Base-by-base conservation (phyloP, 2,113 vertebrate genomes). In the Dicerorhinus sumatrensis region DNA sequence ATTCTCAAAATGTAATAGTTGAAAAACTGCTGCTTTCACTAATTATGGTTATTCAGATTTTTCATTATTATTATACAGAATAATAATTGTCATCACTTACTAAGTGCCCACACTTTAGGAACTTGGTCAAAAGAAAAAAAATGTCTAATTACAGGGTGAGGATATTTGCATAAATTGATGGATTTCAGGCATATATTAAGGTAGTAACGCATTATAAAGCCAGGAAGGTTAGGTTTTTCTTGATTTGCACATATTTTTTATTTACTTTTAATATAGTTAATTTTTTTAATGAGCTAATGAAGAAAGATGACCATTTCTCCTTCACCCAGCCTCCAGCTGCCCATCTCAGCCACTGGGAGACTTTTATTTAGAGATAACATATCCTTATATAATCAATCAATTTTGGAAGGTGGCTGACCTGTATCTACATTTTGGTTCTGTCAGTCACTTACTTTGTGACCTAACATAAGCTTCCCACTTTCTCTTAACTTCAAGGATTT, bases 1-100 rank as follows among this genome's bases (percentile, higher is more conserved):
- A 95, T 77, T 96, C 73, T 94, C 92, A 93, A 97, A 96, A 95
- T 67, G 85, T 89, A 75, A 79, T 69, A 51, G 56, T 21, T 86
- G 56, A 97, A 96, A 97, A 96, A 89, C 39, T 86, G 42, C 60
- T 91, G 82, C 75, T 96, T 91, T 97, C 39, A 87, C 89, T 98
- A 96, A 97, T 94, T 96, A 97, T 11, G 25, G 89, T 94, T 98
- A 96, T 96, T 98, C 92, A 96, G 31, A 93, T 56, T 96, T 96
- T 95, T 97, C 46, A 81, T 96, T 96, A 95, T 95, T 94, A 97
- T 97, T 94, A 94, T 90, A 69, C 76, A 82, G 72, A 97, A 96
- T 95, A 98, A 97, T 96, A 96, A 98, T 76, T 93, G 85, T 95
- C 85, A 91, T 82, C 97, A 96, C 89, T 98, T 98, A 97, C 96